phyloP scores from a whole-genome alignment of 2,888 invertebrate species.

The Oeneis ivallda region DNA sequence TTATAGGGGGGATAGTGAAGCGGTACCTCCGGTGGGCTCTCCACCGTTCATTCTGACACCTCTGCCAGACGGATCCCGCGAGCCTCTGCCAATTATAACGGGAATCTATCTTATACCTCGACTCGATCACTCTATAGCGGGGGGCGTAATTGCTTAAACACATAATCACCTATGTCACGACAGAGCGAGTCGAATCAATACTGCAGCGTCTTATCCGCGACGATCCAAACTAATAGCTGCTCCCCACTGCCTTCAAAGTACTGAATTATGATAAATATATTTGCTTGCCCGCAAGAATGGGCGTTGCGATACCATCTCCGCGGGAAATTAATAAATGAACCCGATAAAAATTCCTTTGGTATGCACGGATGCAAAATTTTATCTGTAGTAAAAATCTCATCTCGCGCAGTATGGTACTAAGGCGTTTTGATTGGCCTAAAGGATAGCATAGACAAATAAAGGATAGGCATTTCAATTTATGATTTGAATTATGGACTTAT shows the following conservation, averaged over 20 bases:
- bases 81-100: constrained; percentile 70
- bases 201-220: constrained; percentile 50
- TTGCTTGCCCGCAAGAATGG: constrained; percentile 30
- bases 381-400: constrained; percentile 26
- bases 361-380: constrained; percentile 26
- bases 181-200: constrained; percentile 63
- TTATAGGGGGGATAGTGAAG: constrained; percentile 61
- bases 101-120: constrained; percentile 54
- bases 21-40: constrained; percentile 48
- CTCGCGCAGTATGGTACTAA: constrained; percentile 10
- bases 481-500: constrained; percentile 9
- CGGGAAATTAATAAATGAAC: constrained; percentile 34
- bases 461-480: constrained; percentile 14
- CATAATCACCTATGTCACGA: constrained; percentile 62
- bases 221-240: constrained; percentile 45
- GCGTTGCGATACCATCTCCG: constrained; percentile 30
- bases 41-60: constrained; percentile 63
- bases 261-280: constrained; percentile 40
- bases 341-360: constrained; percentile 36
- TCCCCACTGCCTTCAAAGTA: constrained; percentile 34
- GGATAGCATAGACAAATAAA: constrained; percentile 14
- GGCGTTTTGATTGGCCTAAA: constrained; percentile 23
- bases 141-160: constrained; percentile 72
- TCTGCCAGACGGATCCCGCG: constrained; percentile 53
- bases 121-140: constrained; percentile 49